These are phyloP conservation scores for Formica selysi DNA, from an alignment of 1,140 invertebrate species.

Conservation along the genomic window DNA sequence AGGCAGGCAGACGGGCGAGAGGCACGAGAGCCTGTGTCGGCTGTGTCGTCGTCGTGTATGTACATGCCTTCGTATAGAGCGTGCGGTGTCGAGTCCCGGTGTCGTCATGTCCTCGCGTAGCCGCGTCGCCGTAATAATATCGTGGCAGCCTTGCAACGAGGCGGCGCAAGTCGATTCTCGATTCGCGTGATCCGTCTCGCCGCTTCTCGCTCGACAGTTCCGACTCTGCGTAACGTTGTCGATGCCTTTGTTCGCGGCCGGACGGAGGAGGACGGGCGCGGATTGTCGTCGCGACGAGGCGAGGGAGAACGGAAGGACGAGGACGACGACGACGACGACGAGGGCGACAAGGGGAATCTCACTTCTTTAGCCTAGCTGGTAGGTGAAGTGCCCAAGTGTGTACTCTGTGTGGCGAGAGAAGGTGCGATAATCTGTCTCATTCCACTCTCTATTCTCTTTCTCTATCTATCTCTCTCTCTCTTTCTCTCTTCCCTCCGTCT, in stretches of 20 bases:
- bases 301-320: slow-evolving; percentile 55
- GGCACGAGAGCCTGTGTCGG: neutral
- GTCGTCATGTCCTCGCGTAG: slow-evolving; percentile 52
- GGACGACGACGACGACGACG: neutral
- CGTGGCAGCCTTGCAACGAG: slow-evolving; percentile 27
- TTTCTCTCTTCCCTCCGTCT: neutral
- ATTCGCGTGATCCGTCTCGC: slow-evolving; percentile 65
- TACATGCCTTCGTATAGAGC: slow-evolving; percentile 27
- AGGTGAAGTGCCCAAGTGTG: slow-evolving; percentile 28
- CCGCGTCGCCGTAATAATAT: slow-evolving; percentile 30
- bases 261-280: slow-evolving; percentile 50
- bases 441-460: neutral
- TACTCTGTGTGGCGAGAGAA: neutral
- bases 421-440: slow-evolving; percentile 31
- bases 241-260: slow-evolving; percentile 79
- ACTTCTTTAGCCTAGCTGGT: slow-evolving; percentile 17
- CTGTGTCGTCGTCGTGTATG: slow-evolving; percentile 8
- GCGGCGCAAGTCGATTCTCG: slow-evolving; percentile 44
- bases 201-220: slow-evolving; percentile 37
- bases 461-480: neutral
- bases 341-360: slow-evolving; percentile 16
- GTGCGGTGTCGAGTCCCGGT: slow-evolving; percentile 4
- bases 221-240: slow-evolving; percentile 59
- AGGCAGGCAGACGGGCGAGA: neutral
- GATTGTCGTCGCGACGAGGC: slow-evolving; percentile 25